Evolutionary conservation across 2,888 invertebrate species (phyloP).

Genomic region (Linnaemya vulpina): DNA sequence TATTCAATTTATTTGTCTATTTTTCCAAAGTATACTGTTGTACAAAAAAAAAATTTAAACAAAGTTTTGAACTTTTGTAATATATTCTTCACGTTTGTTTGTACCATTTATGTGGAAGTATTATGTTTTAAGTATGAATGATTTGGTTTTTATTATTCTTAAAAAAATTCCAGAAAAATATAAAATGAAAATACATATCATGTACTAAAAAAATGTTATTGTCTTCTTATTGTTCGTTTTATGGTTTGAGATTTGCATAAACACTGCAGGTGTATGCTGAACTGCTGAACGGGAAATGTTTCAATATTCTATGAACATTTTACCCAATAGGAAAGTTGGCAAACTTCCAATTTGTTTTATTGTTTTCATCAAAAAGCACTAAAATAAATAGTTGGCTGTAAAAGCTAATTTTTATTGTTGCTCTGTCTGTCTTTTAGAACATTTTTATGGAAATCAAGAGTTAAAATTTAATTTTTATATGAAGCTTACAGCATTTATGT

Average conservation of each 20-base stretch:
- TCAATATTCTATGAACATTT: constrained; percentile 21
- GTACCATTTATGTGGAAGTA: background rate
- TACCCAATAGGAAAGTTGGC: constrained; percentile 15
- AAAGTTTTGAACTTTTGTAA: constrained; percentile 20
- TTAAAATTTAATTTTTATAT: background rate
- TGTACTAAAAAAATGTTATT: constrained; percentile 14
- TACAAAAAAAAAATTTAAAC: constrained; percentile 23
- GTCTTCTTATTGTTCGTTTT: constrained; percentile 22
- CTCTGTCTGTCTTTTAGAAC: background rate
- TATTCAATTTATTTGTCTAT: background rate
- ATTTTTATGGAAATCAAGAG: background rate
- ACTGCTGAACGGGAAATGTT: constrained; percentile 15
- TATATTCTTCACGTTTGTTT: background rate
- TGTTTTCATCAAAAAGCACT: background rate
- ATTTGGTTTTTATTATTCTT: constrained; percentile 33
- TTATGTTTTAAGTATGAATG: constrained; percentile 19
- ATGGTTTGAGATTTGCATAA: constrained; percentile 1
- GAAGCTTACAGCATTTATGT: no score
- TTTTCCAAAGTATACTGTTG: background rate
- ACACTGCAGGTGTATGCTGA: constrained; percentile 29
- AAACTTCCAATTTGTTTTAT: background rate
- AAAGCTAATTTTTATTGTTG: background rate
- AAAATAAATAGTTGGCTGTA: background rate
- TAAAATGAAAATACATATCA: background rate
- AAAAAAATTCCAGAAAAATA: background rate